Evolutionary conservation across 2,113 vertebrate species (phyloP).

Genomic region (Epinephelus moara): DNA sequence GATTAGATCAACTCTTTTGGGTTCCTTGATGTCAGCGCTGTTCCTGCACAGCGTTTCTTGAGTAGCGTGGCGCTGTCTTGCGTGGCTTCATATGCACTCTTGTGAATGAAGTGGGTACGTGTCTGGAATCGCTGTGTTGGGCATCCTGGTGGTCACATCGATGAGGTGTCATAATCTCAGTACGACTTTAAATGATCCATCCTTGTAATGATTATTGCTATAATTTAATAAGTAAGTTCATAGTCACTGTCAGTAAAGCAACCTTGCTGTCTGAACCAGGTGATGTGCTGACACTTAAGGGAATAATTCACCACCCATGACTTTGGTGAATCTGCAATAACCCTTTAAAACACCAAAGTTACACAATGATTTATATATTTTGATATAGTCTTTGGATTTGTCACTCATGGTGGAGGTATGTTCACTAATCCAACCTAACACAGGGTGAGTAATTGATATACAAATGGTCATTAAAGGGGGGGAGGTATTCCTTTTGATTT

Average conservation of each 20-base stretch:
- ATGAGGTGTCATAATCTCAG: background rate
- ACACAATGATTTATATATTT: too few species aligned
- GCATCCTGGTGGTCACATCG: background rate
- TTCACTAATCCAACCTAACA: too few species aligned
- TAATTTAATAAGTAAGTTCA: background rate
- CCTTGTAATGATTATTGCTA: background rate
- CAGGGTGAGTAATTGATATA: too few species aligned
- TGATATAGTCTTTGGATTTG: too few species aligned
- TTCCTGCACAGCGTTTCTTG: constrained; percentile 42
- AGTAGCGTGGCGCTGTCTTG: background rate
- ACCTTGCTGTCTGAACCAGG: background rate
- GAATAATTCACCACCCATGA: too few species aligned
- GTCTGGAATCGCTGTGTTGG: background rate
- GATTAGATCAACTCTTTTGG: constrained; percentile 43
- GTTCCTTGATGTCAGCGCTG: constrained; percentile 38
- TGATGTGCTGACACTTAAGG: background rate
- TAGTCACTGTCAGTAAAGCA: background rate
- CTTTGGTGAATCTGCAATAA: too few species aligned
- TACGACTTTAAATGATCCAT: background rate
- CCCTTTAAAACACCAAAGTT: too few species aligned
- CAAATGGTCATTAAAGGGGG: too few species aligned
- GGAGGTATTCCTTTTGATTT: background rate
- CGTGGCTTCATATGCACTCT: constrained; percentile 10
- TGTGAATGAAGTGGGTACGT: background rate
- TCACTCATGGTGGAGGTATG: too few species aligned